phyloP scores from a whole-genome alignment of 2,797 vertebrate genomes.

The Falco rusticolus region DNA sequence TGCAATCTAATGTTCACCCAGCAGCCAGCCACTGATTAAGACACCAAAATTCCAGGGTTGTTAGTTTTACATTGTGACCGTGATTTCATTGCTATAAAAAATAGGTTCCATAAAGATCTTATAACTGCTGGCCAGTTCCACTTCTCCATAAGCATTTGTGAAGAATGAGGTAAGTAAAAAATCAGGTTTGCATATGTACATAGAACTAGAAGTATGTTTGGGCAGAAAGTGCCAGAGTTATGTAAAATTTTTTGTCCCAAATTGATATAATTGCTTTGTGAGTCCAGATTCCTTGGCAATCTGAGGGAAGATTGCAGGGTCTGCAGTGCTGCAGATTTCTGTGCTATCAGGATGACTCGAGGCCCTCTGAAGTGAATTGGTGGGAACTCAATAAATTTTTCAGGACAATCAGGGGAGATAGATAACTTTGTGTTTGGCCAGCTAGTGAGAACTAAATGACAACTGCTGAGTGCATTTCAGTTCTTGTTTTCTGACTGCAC shows the following conservation, averaged over 20 bases:
- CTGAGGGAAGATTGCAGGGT: not conserved
- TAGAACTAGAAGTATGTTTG: not conserved
- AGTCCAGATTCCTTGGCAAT: not conserved
- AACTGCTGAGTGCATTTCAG: not conserved
- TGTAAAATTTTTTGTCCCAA: not conserved
- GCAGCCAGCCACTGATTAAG: conserved; percentile 26
- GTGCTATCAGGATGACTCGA: not conserved
- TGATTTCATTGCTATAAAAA: not conserved
- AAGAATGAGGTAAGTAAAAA: not conserved
- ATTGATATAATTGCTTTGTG: not conserved
- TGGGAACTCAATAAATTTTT: not conserved
- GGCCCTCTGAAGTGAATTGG: not conserved
- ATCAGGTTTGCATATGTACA: not conserved
- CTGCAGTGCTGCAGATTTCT: not conserved
- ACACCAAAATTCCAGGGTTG: conserved; percentile 22
- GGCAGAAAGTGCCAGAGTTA: not conserved
- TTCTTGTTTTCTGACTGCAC: not conserved
- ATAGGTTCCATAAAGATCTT: not conserved
- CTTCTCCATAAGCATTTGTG: not conserved
- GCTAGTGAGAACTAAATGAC: not conserved
- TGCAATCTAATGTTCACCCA: conserved; percentile 36
- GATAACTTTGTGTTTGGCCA: not conserved
- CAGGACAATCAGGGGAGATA: not conserved
- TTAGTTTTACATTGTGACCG: not conserved
- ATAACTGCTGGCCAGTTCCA: not conserved